Percentiles rank a stretch among this genome's conserved stretches.
Evolutionary conservation across 35 echinoderm and acorn worm genomes (phyloP).

Genomic region (Apostichopus parvimensis): DNA sequence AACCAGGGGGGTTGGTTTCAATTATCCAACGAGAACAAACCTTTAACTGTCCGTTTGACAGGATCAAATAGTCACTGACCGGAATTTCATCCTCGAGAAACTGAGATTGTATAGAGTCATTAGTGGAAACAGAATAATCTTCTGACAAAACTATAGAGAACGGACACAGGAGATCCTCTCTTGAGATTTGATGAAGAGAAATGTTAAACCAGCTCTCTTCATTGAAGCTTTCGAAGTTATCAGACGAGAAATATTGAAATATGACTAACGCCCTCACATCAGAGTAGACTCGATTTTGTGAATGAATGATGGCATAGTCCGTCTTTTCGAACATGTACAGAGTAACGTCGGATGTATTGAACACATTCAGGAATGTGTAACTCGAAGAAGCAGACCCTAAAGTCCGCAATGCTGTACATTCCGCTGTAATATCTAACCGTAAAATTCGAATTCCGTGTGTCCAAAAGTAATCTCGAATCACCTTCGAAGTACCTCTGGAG

Average conservation of each 20-base stretch:
- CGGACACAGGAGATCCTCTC: neutral
- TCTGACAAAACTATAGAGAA: neutral
- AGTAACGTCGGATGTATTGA: slow-evolving; percentile 1
- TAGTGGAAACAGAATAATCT: neutral
- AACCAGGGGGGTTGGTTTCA: neutral
- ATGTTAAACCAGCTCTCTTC: neutral
- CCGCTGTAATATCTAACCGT: neutral
- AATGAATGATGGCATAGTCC: neutral
- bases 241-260: neutral
- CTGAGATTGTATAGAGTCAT: slow-evolving; percentile 3
- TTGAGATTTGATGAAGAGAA: neutral
- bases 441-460: neutral
- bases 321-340: neutral
- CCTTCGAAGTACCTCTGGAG: no score
- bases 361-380: neutral
- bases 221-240: neutral
- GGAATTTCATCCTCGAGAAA: neutral
- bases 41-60: slow-evolving; percentile 1
- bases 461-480: neutral
- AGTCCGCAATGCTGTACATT: neutral
- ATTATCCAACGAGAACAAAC: slow-evolving; percentile 18
- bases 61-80: neutral
- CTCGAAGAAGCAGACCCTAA: neutral
- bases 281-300: slow-evolving; percentile 12
- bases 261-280: neutral